Evolutionary conservation across 2,113 vertebrate species (phyloP).

Genomic region (Connochaetes taurinus): DNA sequence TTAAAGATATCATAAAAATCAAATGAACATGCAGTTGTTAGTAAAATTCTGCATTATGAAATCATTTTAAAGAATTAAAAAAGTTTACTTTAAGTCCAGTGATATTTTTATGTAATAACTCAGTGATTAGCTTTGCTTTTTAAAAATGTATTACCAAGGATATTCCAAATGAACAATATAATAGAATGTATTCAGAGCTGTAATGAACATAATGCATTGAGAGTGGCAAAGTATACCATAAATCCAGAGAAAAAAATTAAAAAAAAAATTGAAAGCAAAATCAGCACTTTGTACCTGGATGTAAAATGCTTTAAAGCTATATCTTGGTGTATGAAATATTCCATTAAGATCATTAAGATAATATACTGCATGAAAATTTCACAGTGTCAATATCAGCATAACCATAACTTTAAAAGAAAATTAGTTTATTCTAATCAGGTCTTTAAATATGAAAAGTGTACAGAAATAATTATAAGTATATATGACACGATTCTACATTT

Average conservation of each 20-base stretch:
- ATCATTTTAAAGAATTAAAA: neutral
- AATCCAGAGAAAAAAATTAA: neutral
- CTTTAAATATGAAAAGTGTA: neutral
- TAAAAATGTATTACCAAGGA: neutral
- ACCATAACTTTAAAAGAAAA: neutral
- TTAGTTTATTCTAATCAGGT: neutral
- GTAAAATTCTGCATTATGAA: neutral
- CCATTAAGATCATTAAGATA: neutral
- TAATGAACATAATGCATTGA: neutral
- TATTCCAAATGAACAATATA: neutral
- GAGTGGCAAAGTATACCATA: neutral
- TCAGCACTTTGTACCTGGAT: neutral
- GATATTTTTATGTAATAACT: neutral
- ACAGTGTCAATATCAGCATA: neutral
- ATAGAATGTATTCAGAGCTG: neutral
- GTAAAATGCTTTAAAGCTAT: constrained; percentile 16
- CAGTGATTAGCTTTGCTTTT: neutral
- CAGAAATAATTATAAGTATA: neutral
- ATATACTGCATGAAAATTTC: neutral
- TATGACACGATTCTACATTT: neutral
- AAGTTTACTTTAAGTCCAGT: neutral
- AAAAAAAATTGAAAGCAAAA: neutral
- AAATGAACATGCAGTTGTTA: neutral
- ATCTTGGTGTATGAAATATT: neutral
- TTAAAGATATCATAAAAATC: neutral